Evolutionary conservation across 2,888 invertebrate species (phyloP).

Genomic region (Agonopterix heracliana): DNA sequence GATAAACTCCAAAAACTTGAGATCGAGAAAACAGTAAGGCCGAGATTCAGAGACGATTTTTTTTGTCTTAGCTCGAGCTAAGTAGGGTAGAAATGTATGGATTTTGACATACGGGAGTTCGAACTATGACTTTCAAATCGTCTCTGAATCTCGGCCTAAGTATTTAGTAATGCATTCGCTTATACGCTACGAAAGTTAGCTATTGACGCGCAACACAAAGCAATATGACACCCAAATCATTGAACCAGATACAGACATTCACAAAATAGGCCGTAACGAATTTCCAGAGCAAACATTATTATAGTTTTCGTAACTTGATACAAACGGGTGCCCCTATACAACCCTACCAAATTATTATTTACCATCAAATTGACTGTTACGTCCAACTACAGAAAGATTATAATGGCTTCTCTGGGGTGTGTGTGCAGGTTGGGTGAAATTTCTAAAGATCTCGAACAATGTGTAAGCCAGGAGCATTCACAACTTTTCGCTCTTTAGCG

Average conservation of each 20-base stretch:
- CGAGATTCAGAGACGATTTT: too few species aligned
- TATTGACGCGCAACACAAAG: slow-evolving; percentile 15
- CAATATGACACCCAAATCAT: slow-evolving; percentile 50
- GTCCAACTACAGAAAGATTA: slow-evolving; percentile 14
- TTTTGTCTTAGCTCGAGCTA: too few species aligned
- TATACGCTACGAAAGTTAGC: too few species aligned
- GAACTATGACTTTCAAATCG: too few species aligned
- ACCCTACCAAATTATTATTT: slow-evolving; percentile 1
- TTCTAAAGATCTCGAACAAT: slow-evolving; percentile 49
- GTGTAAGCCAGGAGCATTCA: slow-evolving; percentile 55
- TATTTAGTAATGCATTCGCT: too few species aligned
- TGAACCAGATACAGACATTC: slow-evolving; percentile 43
- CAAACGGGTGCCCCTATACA: slow-evolving; percentile 60
- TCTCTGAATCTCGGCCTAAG: too few species aligned
- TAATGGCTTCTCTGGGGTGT: slow-evolving; percentile 10
- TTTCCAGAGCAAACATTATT: slow-evolving; percentile 70
- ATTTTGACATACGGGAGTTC: too few species aligned
- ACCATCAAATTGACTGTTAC: slow-evolving; percentile 14
- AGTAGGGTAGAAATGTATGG: too few species aligned
- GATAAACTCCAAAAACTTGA: too few species aligned
- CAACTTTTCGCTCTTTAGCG: slow-evolving; percentile 73
- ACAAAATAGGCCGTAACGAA: slow-evolving; percentile 68
- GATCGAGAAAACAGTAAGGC: too few species aligned
- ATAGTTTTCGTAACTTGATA: slow-evolving; percentile 58
- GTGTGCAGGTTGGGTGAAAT: slow-evolving; percentile 20